Base-by-base conservation (phyloP, 2,113 vertebrate species). In the Sinocyclocheilus anophthalmus region DNA sequence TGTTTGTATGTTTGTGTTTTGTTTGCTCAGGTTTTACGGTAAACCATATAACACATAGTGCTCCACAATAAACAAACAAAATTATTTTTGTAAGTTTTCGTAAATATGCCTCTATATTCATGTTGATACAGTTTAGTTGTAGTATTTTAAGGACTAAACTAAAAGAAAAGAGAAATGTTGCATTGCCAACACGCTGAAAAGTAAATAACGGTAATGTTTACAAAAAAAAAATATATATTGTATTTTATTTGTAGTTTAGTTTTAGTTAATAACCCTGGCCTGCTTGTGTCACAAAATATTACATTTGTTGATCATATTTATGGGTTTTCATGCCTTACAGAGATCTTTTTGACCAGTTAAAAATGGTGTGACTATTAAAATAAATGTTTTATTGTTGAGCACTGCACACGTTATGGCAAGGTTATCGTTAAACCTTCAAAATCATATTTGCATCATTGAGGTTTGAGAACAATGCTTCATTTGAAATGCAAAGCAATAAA, bases 11-110 rank as follows among this genome's bases (percentile, higher is more conserved):
- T 48, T 8, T 80, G 78, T 24, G 57, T 45, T 42, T 24, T 63
- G 57, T 81, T 83, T 83, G 65, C 42, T 70, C 10, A 16, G 20
- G 81, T 33, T 53, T 83, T 70, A 83, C 3, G 4, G 65, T 83
- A 81, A 81, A 45, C 39, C 65, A 70, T n/a, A 6, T 37, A 53
- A 55, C 45, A 20, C 8, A 42, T 12, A 63, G 9, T 61, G 39
- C 39, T 67, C 61, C 18, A 30, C 13, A 30, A 30, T 5, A 61
- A 61, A 42, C 42, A 42, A 42, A 9, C 42, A 9, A 9, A 50
- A 4, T 50, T 14, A 13, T 50, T 50, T 50, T 50, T 50, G 48
- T 50, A 4, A 14, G 14, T 50, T 50, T 50, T 50, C 14, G 14
- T 50, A 50, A 50, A 50, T 4, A 4, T 50, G 12, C 14, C 12